These are phyloP conservation scores for Tragelaphus strepsiceros DNA, from an alignment of 2,113 vertebrate species.

Conservation along the genomic window DNA sequence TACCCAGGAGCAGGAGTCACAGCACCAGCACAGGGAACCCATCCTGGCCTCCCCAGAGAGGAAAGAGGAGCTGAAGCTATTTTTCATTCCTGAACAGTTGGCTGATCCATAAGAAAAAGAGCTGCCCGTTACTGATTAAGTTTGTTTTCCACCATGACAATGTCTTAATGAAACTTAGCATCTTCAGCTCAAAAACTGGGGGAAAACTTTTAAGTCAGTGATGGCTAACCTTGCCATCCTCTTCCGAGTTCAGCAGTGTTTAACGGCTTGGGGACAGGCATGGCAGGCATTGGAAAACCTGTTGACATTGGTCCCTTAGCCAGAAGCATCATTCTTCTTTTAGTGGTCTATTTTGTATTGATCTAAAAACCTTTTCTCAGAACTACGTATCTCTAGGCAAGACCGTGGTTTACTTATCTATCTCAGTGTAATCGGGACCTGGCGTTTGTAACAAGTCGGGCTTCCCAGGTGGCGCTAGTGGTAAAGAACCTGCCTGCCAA, in stretches of 20 bases:
- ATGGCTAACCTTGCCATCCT: conserved; percentile 31
- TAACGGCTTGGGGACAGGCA: not conserved
- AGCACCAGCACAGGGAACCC: not conserved
- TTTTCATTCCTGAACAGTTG: not conserved
- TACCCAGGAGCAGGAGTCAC: not conserved
- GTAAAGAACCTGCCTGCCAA: not conserved
- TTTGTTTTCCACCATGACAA: conserved; percentile 14
- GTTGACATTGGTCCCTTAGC: not conserved
- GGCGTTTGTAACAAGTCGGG: not conserved
- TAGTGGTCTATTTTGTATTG: not conserved
- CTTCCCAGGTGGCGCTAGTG: not conserved
- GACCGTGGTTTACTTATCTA: not conserved
- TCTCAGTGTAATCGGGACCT: not conserved
- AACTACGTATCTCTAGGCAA: not conserved
- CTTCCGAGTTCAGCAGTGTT: not conserved
- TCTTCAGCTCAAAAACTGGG: conserved; percentile 61
- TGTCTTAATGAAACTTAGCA: conserved; percentile 71
- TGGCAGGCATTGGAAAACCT: not conserved
- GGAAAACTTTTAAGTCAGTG: conserved; percentile 52
- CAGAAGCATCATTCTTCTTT: not conserved
- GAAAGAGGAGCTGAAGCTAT: not conserved
- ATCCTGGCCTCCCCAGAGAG: not conserved
- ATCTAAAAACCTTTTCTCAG: not conserved
- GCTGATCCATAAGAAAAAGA: conserved; percentile 73
- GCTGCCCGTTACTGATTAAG: conserved; percentile 62